phyloP scores from a whole-genome alignment of 2,113 vertebrate species.

The Tautogolabrus adspersus region DNA sequence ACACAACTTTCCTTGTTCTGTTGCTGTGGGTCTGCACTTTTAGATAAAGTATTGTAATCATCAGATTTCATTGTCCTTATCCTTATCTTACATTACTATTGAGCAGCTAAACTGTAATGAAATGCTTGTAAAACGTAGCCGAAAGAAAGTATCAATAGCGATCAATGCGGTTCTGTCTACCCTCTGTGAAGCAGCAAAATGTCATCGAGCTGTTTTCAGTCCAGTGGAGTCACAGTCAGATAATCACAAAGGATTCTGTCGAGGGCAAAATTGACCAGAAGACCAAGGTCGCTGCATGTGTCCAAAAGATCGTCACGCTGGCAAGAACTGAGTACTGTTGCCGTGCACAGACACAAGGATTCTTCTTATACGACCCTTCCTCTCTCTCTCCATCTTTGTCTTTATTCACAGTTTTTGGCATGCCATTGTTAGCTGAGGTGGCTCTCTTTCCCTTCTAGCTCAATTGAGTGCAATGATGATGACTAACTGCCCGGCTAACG shows the following conservation, averaged over 20 bases:
- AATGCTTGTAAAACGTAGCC: slow-evolving; percentile 53
- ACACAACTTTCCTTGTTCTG: slow-evolving; percentile 2
- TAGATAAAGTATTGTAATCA: slow-evolving; percentile 25
- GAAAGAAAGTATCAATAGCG: slow-evolving; percentile 53
- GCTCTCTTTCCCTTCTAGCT: slow-evolving; percentile 27
- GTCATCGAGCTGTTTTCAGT: slow-evolving; percentile 73
- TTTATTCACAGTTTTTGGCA: slow-evolving; percentile 26
- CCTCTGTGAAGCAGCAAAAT: slow-evolving; percentile 48
- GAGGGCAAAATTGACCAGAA: slow-evolving; percentile 69
- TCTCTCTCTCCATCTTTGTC: background rate
- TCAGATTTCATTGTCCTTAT: slow-evolving; percentile 51
- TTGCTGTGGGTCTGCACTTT: slow-evolving; percentile 45
- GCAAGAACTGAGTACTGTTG: background rate
- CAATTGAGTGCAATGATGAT: slow-evolving; percentile 62
- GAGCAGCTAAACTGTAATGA: slow-evolving; percentile 66
- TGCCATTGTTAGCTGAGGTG: slow-evolving; percentile 48
- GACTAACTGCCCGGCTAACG: slow-evolving; percentile 63
- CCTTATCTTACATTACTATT: slow-evolving; percentile 46
- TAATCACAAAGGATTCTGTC: slow-evolving; percentile 66
- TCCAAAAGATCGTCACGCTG: slow-evolving; percentile 27
- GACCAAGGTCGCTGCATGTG: slow-evolving; percentile 70
- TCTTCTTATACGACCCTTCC: background rate
- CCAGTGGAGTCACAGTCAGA: slow-evolving; percentile 54
- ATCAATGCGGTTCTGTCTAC: slow-evolving; percentile 70
- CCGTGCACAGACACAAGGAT: background rate